Percentiles rank a stretch among this genome's conserved stretches.
phyloP scores from a whole-genome alignment of 2,113 vertebrate species.

The Drymodes brunneopygia region DNA sequence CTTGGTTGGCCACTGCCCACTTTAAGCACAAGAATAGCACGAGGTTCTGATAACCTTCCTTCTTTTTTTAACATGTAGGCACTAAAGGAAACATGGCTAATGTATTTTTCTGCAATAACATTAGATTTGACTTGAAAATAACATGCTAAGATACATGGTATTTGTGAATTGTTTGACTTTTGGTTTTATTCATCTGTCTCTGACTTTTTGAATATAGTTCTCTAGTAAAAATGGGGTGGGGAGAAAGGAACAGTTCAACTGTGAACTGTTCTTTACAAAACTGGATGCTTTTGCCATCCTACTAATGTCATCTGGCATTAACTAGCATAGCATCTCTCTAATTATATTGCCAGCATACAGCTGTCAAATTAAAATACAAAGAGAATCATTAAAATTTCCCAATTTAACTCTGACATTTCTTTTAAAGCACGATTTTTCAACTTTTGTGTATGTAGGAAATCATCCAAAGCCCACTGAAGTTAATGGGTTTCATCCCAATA shows the following conservation, averaged over 20 bases:
- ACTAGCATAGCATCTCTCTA: conserved; percentile 42
- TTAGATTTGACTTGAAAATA: background rate
- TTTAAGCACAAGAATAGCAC: background rate
- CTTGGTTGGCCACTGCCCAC: background rate
- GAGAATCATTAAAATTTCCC: background rate
- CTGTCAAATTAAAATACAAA: conserved; percentile 43
- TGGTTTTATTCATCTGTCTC: background rate
- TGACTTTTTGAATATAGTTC: background rate
- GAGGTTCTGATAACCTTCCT: background rate
- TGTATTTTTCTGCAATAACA: background rate
- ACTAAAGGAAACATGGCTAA: background rate
- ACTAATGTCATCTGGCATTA: conserved; percentile 37
- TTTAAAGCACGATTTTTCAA: background rate
- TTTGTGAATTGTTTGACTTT: background rate
- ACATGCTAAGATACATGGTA: background rate
- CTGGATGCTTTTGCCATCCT: background rate
- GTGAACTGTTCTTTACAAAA: conserved; percentile 7
- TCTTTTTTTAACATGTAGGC: background rate
- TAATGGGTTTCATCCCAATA: background rate
- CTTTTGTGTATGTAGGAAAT: conserved; percentile 22
- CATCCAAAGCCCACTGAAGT: conserved; percentile 35
- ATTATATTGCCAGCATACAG: conserved; percentile 44
- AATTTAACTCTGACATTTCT: background rate
- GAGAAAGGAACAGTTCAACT: background rate
- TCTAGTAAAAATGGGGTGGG: background rate